Evolutionary conservation across 2,888 invertebrate genomes (phyloP).

Genomic region (Nematopogon swammerdamellus): DNA sequence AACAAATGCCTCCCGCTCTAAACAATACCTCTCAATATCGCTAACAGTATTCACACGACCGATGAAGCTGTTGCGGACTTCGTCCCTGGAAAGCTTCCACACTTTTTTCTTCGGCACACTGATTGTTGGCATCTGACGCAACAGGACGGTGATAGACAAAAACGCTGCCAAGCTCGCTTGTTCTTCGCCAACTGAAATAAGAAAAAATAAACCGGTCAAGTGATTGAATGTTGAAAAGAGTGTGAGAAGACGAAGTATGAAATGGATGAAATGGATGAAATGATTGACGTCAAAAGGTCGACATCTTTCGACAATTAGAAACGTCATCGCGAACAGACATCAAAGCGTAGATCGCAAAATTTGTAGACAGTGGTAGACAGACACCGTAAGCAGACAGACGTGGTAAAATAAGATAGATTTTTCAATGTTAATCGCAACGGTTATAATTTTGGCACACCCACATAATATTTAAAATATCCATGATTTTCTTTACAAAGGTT

Average conservation of each 20-base stretch:
- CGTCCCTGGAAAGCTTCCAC: constrained; percentile 1
- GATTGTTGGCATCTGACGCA: not conserved
- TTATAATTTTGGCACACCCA: no score
- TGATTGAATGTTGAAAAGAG: no score
- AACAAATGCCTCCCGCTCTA: not conserved
- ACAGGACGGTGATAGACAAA: constrained; percentile 22
- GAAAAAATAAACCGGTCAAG: not conserved
- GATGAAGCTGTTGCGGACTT: not conserved
- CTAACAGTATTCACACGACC: not conserved
- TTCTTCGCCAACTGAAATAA: constrained; percentile 1
- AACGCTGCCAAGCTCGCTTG: constrained; percentile 11
- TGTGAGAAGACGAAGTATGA: no score
- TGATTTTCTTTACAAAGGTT: no score
- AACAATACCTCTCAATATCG: not conserved
- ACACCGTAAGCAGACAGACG: no score
- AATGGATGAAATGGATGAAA: not conserved
- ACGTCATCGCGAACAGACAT: no score
- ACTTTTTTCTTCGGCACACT: not conserved
- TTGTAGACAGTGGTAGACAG: not conserved
- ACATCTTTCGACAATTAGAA: not conserved
- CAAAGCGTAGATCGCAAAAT: not conserved
- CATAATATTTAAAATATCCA: no score
- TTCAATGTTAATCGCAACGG: no score
- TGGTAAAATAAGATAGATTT: no score
- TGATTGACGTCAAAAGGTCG: not conserved